These are phyloP conservation scores for Paedocypris micromegethes DNA, from an alignment of 2,797 vertebrate genomes.

Conservation along the genomic window DNA sequence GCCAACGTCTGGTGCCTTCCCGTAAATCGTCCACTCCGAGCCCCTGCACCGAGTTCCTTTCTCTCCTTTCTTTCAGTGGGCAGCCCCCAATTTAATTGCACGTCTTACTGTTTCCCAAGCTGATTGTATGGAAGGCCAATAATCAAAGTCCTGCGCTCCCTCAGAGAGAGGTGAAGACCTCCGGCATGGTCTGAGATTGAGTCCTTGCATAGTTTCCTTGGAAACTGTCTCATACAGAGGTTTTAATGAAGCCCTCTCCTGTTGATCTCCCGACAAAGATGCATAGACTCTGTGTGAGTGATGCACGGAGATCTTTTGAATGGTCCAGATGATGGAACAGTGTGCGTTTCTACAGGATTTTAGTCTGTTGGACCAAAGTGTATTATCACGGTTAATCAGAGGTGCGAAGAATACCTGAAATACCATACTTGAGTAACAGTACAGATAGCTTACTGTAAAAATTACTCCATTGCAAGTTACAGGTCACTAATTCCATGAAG, in stretches of 20 bases:
- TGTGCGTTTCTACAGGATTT: no score
- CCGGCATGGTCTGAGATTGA: constrained; percentile 38
- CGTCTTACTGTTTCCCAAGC: constrained; percentile 59
- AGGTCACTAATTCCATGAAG: no score
- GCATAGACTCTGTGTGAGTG: no score
- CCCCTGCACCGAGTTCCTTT: constrained; percentile 47
- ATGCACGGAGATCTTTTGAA: no score
- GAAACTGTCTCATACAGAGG: constrained; percentile 36
- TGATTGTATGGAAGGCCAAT: constrained; percentile 45
- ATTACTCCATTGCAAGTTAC: no score
- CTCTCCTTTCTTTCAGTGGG: constrained; percentile 45
- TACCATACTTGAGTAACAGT: no score
- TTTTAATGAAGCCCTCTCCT: constrained; percentile 20
- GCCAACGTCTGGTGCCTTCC: constrained; percentile 57
- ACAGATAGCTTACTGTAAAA: no score
- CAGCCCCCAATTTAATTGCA: constrained; percentile 54
- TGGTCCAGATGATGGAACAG: no score
- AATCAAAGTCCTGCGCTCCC: constrained; percentile 39
- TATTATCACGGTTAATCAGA: no score
- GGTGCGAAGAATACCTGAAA: no score
- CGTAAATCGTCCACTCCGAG: constrained; percentile 45
- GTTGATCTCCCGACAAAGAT: constrained; percentile 10
- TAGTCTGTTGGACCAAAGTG: no score
- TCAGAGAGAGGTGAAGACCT: constrained; percentile 40
- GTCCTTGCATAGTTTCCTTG: constrained; percentile 46